Conservation (phyloP, 2,888 invertebrate genomes). For the Cheilosia impressa region DNA sequence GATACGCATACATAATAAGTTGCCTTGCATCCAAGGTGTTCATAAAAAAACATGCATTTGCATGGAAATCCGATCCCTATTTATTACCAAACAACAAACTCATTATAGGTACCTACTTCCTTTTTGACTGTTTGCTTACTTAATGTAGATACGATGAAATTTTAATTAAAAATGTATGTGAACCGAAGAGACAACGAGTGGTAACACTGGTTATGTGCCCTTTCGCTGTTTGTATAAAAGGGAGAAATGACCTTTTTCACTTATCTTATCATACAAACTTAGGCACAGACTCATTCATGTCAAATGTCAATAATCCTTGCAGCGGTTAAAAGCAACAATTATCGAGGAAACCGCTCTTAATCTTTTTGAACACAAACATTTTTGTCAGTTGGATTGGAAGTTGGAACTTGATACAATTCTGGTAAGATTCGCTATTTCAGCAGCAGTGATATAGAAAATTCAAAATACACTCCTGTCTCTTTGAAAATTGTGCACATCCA, state of each 20-base stretch:
- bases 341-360: too few relatives aligned
- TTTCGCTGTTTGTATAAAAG: constrained; percentile 11
- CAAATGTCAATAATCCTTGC: not conserved
- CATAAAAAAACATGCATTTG: too few relatives aligned
- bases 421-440: constrained; percentile 20
- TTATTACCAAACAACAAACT: not conserved
- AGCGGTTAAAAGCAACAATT: not conserved
- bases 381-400: constrained; percentile 3
- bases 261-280: constrained; percentile 3
- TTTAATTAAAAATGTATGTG: constrained; percentile 6
- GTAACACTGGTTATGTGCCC: constrained; percentile 24
- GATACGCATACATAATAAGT: too few relatives aligned
- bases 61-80: too few relatives aligned
- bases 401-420: constrained; percentile 11
- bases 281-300: not conserved
- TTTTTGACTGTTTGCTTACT: constrained; percentile 9
- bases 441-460: not conserved
- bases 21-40: too few relatives aligned
- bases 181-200: not conserved
- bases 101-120: constrained; percentile 7
- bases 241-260: constrained; percentile 51
- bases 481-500: too few relatives aligned
- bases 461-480: too few relatives aligned
- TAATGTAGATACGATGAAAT: not conserved
- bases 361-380: too few relatives aligned